These are phyloP conservation scores for Sminthopsis crassicaudata DNA, from an alignment of 2,113 vertebrate species.

Conservation along the genomic window DNA sequence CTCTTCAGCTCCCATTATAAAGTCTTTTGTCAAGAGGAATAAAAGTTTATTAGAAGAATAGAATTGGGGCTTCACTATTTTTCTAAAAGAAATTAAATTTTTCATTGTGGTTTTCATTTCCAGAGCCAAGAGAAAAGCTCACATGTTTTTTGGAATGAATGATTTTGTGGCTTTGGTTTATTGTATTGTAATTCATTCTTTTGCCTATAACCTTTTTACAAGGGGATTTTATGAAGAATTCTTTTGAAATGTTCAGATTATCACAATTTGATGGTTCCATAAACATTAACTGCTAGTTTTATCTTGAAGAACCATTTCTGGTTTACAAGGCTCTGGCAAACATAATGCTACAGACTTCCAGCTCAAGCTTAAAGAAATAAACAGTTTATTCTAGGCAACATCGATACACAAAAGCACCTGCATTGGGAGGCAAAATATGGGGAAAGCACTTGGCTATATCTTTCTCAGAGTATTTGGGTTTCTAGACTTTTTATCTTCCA, in stretches of 20 bases:
- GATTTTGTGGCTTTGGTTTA: slow-evolving; percentile 5
- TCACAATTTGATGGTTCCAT: slow-evolving; percentile 29
- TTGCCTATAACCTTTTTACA: slow-evolving; percentile 58
- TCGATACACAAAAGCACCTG: not conserved
- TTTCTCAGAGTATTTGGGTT: not conserved
- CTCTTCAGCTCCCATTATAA: not conserved
- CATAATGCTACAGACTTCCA: not conserved
- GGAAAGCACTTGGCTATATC: not conserved
- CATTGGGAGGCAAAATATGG: not conserved
- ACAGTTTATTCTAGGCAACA: not conserved
- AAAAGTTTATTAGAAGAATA: slow-evolving; percentile 22
- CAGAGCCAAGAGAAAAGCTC: not conserved
- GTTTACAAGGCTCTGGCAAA: not conserved
- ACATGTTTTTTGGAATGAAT: slow-evolving; percentile 9
- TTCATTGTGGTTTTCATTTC: slow-evolving; percentile 46
- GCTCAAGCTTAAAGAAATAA: not conserved
- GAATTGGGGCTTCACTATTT: slow-evolving; percentile 21
- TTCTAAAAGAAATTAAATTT: slow-evolving; percentile 41
- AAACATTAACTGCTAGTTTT: slow-evolving; percentile 45
- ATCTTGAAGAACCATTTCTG: slow-evolving; percentile 25
- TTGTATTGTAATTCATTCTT: slow-evolving; percentile 7
- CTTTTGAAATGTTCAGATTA: slow-evolving; percentile 48
- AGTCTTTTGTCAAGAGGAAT: not conserved
- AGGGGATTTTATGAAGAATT: slow-evolving; percentile 45
- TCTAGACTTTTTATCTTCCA: not conserved